These are phyloP conservation scores for Bedellia somnulentella DNA, from an alignment of 2,888 invertebrate species.

Conservation along the genomic window DNA sequence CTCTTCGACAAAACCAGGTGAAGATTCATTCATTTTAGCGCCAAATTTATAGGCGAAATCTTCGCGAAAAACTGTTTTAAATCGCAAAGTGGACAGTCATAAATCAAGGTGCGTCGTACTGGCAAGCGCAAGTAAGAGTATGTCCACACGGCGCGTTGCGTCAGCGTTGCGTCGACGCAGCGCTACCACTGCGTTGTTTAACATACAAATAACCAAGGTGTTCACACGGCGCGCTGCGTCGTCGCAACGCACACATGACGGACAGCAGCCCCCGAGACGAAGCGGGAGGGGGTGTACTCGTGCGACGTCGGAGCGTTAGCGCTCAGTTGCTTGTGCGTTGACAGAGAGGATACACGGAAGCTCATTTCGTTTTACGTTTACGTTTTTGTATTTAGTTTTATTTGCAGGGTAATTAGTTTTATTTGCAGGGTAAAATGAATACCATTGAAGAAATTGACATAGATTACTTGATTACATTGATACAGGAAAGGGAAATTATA, in stretches of 20 bases:
- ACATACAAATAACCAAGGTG: constrained; percentile 8
- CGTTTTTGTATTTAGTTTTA: constrained; percentile 8
- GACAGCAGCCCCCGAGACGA: constrained; percentile 9
- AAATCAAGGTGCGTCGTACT: constrained; percentile 31
- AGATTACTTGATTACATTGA: constrained; percentile 9
- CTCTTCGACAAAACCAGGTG: constrained; percentile 30
- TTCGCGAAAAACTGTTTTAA: constrained; percentile 38
- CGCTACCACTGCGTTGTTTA: too few relatives aligned
- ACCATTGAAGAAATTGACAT: constrained; percentile 9
- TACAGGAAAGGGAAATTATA: constrained; percentile 9
- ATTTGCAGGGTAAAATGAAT: constrained; percentile 8
- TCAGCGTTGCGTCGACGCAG: constrained; percentile 15
- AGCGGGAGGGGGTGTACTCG: constrained; percentile 9
- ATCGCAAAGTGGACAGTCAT: constrained; percentile 37
- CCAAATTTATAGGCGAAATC: constrained; percentile 51
- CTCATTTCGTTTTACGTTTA: constrained; percentile 6
- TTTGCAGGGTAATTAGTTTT: too few relatives aligned
- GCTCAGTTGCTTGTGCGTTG: constrained; percentile 11
- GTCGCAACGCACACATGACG: constrained; percentile 9
- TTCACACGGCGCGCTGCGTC: constrained; percentile 9
- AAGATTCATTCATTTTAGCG: constrained; percentile 49
- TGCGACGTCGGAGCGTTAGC: constrained; percentile 8
- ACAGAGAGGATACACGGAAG: constrained; percentile 9
- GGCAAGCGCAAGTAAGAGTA: too few relatives aligned
- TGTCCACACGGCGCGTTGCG: too few relatives aligned